phyloP scores from a whole-genome alignment of 2,797 vertebrate genomes.

The Lates japonicus region DNA sequence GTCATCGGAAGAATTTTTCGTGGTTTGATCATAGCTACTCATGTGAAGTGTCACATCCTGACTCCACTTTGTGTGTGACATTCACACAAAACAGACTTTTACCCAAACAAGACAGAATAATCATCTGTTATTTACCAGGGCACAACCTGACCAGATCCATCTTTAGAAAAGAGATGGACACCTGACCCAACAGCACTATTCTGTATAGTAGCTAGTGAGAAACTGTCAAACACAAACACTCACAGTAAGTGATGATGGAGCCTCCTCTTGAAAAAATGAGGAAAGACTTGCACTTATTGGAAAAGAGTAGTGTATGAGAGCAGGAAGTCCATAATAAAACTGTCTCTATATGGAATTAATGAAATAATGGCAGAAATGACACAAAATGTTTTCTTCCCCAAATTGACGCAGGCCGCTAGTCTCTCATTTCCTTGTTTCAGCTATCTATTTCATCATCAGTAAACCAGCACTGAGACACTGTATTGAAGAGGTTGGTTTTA shows the following conservation, averaged over 20 bases:
- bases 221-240: constrained; percentile 5
- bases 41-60: not conserved
- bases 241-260: not conserved
- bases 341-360: not conserved
- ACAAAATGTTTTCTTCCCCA: no score
- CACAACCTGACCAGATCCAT: not conserved
- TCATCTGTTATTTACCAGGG: not conserved
- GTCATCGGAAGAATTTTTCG: no score
- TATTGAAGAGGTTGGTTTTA: not conserved
- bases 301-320: not conserved
- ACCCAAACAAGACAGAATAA: not conserved
- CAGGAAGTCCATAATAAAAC: not conserved
- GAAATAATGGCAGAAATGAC: not conserved
- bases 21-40: no score
- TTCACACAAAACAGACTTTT: not conserved
- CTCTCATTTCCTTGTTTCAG: not conserved
- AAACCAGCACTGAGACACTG: not conserved
- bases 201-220: not conserved
- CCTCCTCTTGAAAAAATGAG: not conserved
- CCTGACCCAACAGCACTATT: not conserved
- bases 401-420: no score
- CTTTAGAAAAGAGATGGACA: not conserved
- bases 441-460: not conserved
- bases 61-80: not conserved
- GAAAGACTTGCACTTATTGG: not conserved